Evolutionary conservation across 2,888 invertebrate species (phyloP).

Genomic region (Tiphia femorata): DNA sequence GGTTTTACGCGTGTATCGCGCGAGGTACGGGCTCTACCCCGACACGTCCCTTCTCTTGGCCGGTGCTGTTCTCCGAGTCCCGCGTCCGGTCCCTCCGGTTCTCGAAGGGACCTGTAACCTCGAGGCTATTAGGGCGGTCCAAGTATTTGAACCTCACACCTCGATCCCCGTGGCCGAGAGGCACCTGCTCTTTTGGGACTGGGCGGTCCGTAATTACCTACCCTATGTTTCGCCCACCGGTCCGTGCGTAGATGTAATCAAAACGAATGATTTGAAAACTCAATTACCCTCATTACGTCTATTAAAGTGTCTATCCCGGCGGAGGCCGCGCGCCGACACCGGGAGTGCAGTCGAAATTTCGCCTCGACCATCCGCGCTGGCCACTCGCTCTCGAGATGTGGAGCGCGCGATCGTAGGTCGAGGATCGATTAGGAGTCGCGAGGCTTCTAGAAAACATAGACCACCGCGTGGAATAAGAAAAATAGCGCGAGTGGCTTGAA

Average conservation of each 20-base stretch:
- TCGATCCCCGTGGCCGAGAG: conserved; percentile 63
- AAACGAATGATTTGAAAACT: conserved; percentile 67
- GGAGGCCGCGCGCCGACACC: conserved; percentile 15
- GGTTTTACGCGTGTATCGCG: background rate
- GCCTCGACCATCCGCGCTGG: background rate
- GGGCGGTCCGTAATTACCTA: conserved; percentile 66
- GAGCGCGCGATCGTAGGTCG: no score
- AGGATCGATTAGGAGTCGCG: no score
- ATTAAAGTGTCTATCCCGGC: conserved; percentile 54
- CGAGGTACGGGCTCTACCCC: background rate
- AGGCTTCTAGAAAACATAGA: no score
- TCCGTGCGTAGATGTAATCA: conserved; percentile 64
- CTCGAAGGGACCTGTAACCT: conserved; percentile 61
- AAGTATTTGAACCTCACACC: conserved; percentile 67
- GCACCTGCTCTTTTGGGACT: conserved; percentile 66
- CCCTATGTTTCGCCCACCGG: conserved; percentile 64
- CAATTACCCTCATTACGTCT: conserved; percentile 66
- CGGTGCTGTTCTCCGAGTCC: conserved; percentile 1
- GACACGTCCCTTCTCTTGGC: conserved; percentile 4
- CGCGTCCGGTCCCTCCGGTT: conserved; percentile 20
- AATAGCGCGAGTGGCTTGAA: no score
- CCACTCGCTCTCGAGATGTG: no score
- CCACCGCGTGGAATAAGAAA: no score
- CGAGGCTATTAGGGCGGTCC: conserved; percentile 65
- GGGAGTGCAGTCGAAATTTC: conserved; percentile 7